These are phyloP conservation scores for Carapus acus DNA, from an alignment of 2,797 vertebrate species.

Conservation along the genomic window DNA sequence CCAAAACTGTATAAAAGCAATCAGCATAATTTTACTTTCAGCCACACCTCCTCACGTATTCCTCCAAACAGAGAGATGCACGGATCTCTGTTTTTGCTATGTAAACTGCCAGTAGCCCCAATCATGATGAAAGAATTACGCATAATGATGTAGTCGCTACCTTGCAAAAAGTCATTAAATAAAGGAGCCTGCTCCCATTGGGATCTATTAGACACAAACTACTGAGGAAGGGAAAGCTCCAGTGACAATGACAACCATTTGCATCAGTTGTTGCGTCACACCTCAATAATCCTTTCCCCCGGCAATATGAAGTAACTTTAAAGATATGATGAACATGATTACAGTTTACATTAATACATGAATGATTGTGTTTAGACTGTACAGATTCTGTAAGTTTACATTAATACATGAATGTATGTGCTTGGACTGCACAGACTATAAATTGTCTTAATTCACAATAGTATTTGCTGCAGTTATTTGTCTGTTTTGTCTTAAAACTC, in stretches of 20 bases:
- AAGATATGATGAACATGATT: too few species aligned
- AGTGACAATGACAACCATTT: conserved; percentile 47
- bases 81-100: not conserved
- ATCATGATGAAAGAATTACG: conserved; percentile 68
- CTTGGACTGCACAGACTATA: too few species aligned
- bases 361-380: too few species aligned
- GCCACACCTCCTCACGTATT: too few species aligned
- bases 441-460: too few species aligned
- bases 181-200: conserved; percentile 42
- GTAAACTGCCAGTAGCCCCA: conserved; percentile 15
- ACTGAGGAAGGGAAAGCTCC: conserved; percentile 15
- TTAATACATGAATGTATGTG: too few species aligned
- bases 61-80: too few species aligned
- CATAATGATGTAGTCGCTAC: conserved; percentile 26
- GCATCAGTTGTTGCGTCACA: conserved; percentile 62
- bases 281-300: conserved; percentile 2
- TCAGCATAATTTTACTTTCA: not conserved
- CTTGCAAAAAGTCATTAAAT: conserved; percentile 54
- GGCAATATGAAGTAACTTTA: too few species aligned
- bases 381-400: too few species aligned
- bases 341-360: too few species aligned
- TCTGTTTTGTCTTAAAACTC: too few species aligned
- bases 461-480: too few species aligned
- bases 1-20: not conserved
- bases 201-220: conserved; percentile 61